Percentiles rank a stretch among this genome's conserved stretches.
Conservation (phyloP, 2,888 invertebrate species). For the Drosophila seclusa region DNA sequence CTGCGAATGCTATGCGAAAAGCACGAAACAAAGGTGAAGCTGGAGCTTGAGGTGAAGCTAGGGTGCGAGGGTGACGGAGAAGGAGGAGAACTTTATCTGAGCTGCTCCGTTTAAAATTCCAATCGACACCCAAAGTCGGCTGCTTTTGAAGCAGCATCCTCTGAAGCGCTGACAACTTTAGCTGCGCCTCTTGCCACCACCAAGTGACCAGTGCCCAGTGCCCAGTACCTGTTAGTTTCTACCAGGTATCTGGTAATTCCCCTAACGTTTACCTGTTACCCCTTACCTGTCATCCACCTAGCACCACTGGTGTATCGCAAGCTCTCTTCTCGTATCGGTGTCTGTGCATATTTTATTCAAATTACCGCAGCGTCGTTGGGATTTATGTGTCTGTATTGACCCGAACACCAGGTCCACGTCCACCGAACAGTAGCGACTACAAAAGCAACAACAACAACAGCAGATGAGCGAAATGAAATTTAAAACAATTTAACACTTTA, state of each 20-base stretch:
- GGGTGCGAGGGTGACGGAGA: background rate
- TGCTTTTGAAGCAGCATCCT: constrained; percentile 58
- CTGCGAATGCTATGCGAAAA: constrained; percentile 6
- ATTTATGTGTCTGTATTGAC: constrained; percentile 68
- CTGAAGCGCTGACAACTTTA: constrained; percentile 8
- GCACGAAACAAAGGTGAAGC: background rate
- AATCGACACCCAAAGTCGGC: constrained; percentile 77
- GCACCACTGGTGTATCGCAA: background rate
- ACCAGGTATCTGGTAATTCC: constrained; percentile 18
- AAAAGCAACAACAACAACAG: constrained; percentile 10
- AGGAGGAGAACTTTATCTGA: constrained; percentile 49
- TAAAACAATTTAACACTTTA: constrained; percentile 80
- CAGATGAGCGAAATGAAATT: constrained; percentile 43
- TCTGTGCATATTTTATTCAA: constrained; percentile 77
- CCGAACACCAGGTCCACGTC: constrained; percentile 24
- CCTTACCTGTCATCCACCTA: background rate
- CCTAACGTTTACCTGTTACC: background rate
- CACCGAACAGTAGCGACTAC: constrained; percentile 19
- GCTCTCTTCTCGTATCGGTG: constrained; percentile 20
- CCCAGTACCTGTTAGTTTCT: constrained; percentile 24
- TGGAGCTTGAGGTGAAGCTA: background rate
- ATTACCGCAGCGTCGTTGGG: constrained; percentile 64
- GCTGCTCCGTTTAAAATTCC: constrained; percentile 79
- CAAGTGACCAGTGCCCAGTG: constrained; percentile 3
- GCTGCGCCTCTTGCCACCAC: background rate